Conservation (phyloP, 1,140 invertebrate genomes). For the Drosophila cardini region DNA sequence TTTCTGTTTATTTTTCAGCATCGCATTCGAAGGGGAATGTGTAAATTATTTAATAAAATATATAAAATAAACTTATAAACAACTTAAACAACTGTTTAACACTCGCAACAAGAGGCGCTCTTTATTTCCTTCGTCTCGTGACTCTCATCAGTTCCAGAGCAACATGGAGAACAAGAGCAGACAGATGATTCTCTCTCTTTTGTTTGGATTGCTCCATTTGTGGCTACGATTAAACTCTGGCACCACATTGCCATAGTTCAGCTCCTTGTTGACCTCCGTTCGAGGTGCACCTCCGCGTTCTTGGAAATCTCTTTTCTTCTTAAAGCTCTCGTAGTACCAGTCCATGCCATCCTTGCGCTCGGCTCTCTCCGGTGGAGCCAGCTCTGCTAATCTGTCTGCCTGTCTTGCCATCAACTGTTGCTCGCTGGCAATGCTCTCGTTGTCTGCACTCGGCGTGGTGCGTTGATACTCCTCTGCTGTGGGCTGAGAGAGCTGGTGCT, state of each 20-base stretch:
- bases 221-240: slow-evolving; percentile 14
- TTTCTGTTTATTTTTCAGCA: slow-evolving; percentile 27
- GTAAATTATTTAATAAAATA: slow-evolving; percentile 23
- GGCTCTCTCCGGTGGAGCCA: slow-evolving; percentile 42
- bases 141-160: slow-evolving; percentile 43
- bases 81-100: slow-evolving; percentile 69
- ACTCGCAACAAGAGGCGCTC: slow-evolving; percentile 32
- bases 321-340: slow-evolving; percentile 91
- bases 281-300: slow-evolving; percentile 46
- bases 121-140: neutral
- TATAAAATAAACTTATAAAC: slow-evolving; percentile 57
- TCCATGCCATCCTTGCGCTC: slow-evolving; percentile 86
- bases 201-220: slow-evolving; percentile 32
- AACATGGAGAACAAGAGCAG: slow-evolving; percentile 37
- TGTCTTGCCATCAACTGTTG: slow-evolving; percentile 56
- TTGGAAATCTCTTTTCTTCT: slow-evolving; percentile 84
- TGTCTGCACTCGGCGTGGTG: slow-evolving; percentile 70
- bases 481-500: slow-evolving; percentile 63
- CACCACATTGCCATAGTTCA: slow-evolving; percentile 37
- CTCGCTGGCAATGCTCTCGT: slow-evolving; percentile 55
- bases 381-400: slow-evolving; percentile 45
- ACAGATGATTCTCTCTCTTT: slow-evolving; percentile 31
- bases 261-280: slow-evolving; percentile 53
- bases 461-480: slow-evolving; percentile 82
- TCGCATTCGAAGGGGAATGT: neutral